These are phyloP conservation scores for Carcinoscorpius rotundicauda DNA, from an alignment of 1,140 invertebrate genomes.

Conservation along the genomic window DNA sequence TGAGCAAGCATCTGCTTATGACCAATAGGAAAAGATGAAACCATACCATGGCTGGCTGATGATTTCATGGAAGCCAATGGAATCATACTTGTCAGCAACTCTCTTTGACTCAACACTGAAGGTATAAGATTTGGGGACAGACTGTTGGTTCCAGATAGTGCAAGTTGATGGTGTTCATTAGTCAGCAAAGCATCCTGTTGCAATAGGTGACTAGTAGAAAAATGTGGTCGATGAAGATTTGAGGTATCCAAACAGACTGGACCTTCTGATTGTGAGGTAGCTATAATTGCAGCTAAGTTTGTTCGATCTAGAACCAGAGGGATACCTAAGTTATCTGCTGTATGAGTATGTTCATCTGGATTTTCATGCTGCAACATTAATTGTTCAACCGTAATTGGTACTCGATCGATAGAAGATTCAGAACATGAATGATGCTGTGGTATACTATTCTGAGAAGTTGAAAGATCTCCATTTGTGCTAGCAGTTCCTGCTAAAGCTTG, in stretches of 20 bases:
- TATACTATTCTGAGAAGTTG: too few relatives aligned
- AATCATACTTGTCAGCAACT: constrained; percentile 16
- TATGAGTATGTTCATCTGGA: constrained; percentile 2
- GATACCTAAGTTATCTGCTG: not conserved
- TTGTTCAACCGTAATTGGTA: too few relatives aligned
- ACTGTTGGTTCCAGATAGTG: constrained; percentile 10
- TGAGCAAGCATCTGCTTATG: constrained; percentile 24
- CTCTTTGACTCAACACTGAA: constrained; percentile 13
- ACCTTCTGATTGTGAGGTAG: constrained; percentile 10
- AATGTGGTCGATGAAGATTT: constrained; percentile 11
- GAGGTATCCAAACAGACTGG: constrained; percentile 13
- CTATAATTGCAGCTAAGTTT: constrained; percentile 13
- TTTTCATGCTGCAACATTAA: too few relatives aligned
- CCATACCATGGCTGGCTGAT: constrained; percentile 2
- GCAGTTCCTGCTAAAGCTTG: too few relatives aligned
- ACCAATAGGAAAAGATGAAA: constrained; percentile 11
- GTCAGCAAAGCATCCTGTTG: constrained; percentile 9
- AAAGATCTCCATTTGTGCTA: too few relatives aligned
- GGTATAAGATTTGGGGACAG: constrained; percentile 10
- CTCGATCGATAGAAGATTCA: too few relatives aligned
- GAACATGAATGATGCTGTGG: too few relatives aligned
- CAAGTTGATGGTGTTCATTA: constrained; percentile 13
- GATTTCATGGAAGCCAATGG: constrained; percentile 12
- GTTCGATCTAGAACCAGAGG: constrained; percentile 15
- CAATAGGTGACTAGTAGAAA: constrained; percentile 15